Base-by-base conservation (phyloP, 2,113 vertebrate genomes). In the Butorides virescens region DNA sequence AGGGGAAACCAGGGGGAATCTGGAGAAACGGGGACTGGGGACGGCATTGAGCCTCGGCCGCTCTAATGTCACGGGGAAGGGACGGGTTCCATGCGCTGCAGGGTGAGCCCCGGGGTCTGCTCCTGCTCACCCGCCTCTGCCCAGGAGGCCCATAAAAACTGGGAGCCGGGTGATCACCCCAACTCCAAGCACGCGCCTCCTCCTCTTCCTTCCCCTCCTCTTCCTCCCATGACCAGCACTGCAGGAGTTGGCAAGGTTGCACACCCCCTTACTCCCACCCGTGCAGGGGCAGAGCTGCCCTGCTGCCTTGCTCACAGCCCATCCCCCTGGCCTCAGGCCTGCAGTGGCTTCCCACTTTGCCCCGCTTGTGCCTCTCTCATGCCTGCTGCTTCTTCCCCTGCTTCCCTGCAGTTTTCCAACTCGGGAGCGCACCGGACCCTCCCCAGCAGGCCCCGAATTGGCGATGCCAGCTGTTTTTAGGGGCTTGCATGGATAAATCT, bases 351-450 rank as follows among this genome's bases (percentile, higher is more conserved):
- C 34, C 50, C 46, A 62, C 4, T 81, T 73, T 74, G 65, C 36
- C 30, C 29, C 2, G 3, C 22, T 62, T 29, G 9, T 70, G 30
- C 9, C 46, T 56, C 70, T 74, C 39, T 88, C 17, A 5, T 65
- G 22, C 15, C 55, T 70, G 25, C 13, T 88, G 25, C 13, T 88
- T 37, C 77, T 93, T 59, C 18, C 21, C 7, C 13, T 27, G 2
- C 44, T 74, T 10, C 59, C 34, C 2, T 0, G 14, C 1, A 7
- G 15, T 46, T 49, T 80, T 85, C 50, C 1, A 0, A 0, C 19
- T 68, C 59, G 11, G 46, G 34, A 56, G 34, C 2, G 1, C 36
- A 20, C 26, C 3, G 6, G 36, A 58, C 20, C 13, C 23, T 86
- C 78, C 36, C 46, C 52, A 62, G 46, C 22, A 63, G 18, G 10